phyloP scores from a whole-genome alignment of 2,888 invertebrate species.

The Drosophila infuscata region DNA sequence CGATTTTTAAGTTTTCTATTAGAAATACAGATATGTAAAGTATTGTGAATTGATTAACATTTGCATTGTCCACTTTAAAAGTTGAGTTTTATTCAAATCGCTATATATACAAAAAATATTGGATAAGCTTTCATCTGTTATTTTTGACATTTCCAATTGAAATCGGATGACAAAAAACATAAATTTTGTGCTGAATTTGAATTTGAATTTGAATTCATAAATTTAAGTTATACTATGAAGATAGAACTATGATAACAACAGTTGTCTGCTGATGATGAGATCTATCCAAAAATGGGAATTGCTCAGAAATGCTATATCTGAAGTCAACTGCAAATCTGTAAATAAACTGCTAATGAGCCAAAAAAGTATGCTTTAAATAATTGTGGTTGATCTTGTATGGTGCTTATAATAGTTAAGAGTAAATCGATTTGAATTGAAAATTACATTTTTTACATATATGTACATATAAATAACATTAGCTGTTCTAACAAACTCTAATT shows the following conservation, averaged over 20 bases:
- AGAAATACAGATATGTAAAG: background rate
- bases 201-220: background rate
- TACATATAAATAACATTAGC: background rate
- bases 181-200: background rate
- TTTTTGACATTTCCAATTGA: background rate
- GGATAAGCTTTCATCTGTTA: background rate
- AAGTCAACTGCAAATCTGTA: no score
- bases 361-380: constrained; percentile 1
- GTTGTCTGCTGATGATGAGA: background rate
- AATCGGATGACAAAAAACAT: no score
- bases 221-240: background rate
- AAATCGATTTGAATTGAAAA: background rate
- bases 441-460: background rate
- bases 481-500: background rate
- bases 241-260: background rate
- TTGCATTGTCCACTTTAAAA: no score
- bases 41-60: background rate
- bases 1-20: background rate
- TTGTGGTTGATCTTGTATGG: no score
- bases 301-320: background rate
- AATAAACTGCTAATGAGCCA: background rate
- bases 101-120: background rate
- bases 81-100: background rate
- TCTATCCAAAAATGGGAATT: background rate
- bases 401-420: background rate